Evolutionary conservation across 2,888 invertebrate genomes (phyloP), one percentile per base, ranked within the genome.

Genomic region (Scaptomyza cyrtandrae): DNA sequence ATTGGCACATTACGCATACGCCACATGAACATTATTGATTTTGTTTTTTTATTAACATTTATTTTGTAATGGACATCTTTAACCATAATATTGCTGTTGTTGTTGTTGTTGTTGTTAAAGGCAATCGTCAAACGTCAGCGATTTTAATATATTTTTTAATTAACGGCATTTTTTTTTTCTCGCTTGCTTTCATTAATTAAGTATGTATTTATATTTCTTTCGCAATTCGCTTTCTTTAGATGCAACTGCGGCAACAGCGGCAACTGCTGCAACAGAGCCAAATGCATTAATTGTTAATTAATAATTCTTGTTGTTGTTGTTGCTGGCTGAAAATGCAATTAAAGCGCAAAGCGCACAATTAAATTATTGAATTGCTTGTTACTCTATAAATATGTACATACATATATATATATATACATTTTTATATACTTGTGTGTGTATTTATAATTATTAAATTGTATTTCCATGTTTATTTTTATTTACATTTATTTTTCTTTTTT

Each of bases 111-210:
- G 33, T 33, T 31, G 31, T 31, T 31, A 9, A 6, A 1, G 31
- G 31, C 31, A 31, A 31, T 7, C 33, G 68, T 31, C 50, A 24
- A 24, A 9, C 33, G 31, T 27, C 66, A 68, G 50, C 39, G 71
- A 67, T 65, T 71, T 78, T 56, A 70, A 72, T 81, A 84, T 81
- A 74, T 82, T 79, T 80, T 83, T 83, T 83, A 83, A 83, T 86
- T 86, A 86, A 80, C 86, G 84, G 68, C 67, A 29, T 84, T 75
- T 80, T 83, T 70, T 71, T 82, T 71, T 68, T 75, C 63, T 63
- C 5, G 24, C 55, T 72, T 80, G 77, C 57, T 61, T 73, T 70
- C 33, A 62, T 73, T 73, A 31, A 41, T 52, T 55, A n/a, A 41
- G 5, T 35, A 11, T 13, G 13, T 13, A 13, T 35, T 13, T 5